Evolutionary conservation across 2,797 vertebrate species (phyloP).

Genomic region (Sebastes baramenuke): DNA sequence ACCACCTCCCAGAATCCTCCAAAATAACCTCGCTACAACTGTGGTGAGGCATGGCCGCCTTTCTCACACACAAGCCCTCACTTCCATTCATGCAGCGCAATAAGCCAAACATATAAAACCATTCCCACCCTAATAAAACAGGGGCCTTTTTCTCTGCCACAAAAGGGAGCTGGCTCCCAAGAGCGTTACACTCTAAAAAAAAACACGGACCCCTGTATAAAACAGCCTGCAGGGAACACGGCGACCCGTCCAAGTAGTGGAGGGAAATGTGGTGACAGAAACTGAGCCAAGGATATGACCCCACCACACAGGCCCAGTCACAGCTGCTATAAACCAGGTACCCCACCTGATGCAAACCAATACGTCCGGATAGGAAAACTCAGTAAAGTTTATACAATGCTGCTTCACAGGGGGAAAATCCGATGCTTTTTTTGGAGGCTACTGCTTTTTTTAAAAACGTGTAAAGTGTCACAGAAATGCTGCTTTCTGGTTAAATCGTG

Average conservation of each 20-base stretch:
- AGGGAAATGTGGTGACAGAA: slow-evolving; percentile 59
- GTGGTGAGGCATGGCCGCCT: slow-evolving; percentile 52
- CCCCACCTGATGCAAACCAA: slow-evolving; percentile 53
- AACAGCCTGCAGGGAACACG: slow-evolving; percentile 61
- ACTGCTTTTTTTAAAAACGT: not conserved
- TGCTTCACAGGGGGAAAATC: slow-evolving; percentile 34
- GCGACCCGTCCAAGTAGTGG: slow-evolving; percentile 34
- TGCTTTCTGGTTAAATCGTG: slow-evolving; percentile 46
- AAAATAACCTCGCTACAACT: slow-evolving; percentile 70
- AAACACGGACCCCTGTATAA: slow-evolving; percentile 61
- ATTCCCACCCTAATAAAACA: slow-evolving; percentile 77
- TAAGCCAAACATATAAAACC: slow-evolving; percentile 79
- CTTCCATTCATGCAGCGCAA: slow-evolving; percentile 76
- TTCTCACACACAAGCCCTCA: slow-evolving; percentile 68
- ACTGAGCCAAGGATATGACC: slow-evolving; percentile 54
- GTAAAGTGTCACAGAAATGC: slow-evolving; percentile 30
- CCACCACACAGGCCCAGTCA: slow-evolving; percentile 36
- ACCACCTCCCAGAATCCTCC: slow-evolving; percentile 64
- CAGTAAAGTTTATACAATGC: slow-evolving; percentile 39
- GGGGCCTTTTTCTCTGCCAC: slow-evolving; percentile 66
- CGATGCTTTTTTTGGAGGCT: slow-evolving; percentile 13
- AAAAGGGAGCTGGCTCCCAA: slow-evolving; percentile 74
- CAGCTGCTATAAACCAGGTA: slow-evolving; percentile 63
- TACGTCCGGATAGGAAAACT: slow-evolving; percentile 36
- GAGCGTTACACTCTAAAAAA: slow-evolving; percentile 55